phyloP scores from a whole-genome alignment of 2,113 vertebrate species.

The Campylorhamphus procurvoides region DNA sequence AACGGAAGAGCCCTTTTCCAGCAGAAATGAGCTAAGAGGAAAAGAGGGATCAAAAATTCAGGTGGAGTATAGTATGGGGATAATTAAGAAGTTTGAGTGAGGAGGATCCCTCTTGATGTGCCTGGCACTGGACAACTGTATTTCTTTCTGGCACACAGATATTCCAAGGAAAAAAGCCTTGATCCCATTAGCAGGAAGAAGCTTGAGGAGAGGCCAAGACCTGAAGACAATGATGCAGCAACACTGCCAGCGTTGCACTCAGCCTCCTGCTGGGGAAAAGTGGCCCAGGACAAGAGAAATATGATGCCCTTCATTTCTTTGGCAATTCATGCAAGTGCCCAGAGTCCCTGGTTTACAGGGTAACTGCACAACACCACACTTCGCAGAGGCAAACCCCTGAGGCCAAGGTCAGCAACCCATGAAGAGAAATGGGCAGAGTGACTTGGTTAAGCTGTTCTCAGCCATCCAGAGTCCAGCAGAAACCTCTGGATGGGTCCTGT shows the following conservation, averaged over 20 bases:
- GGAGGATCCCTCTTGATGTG: background rate
- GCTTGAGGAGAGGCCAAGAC: background rate
- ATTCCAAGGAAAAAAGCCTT: background rate
- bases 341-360: background rate
- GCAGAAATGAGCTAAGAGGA: background rate
- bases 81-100: background rate
- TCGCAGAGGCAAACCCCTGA: background rate
- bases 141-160: background rate
- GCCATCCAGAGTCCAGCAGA: background rate
- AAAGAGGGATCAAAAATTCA: background rate
- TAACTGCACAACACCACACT: background rate
- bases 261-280: background rate
- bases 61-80: background rate
- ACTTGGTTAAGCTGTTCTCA: too few relatives aligned
- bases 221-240: background rate
- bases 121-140: background rate
- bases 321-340: background rate
- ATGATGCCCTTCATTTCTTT: background rate
- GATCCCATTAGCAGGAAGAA: background rate
- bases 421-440: background rate
- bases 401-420: background rate
- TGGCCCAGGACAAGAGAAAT: background rate
- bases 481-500: background rate
- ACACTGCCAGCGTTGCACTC: background rate
- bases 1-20: accelerated